Conservation (phyloP, 1,140 invertebrate genomes). For the Drosophila elegans region DNA sequence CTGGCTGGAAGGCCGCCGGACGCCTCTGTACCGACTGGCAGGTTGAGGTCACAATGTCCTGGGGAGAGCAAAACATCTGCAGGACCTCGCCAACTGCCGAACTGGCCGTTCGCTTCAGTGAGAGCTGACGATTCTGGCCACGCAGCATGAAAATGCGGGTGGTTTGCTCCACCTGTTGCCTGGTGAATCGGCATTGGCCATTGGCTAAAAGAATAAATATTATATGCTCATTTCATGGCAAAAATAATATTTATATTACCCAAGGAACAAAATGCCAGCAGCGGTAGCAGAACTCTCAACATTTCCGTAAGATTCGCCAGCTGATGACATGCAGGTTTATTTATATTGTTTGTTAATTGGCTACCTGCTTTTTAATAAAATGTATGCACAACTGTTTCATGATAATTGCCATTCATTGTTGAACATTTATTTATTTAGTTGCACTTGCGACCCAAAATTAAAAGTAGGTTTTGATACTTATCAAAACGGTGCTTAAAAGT, state of each 20-base stretch:
- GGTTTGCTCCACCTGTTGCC: constrained; percentile 26
- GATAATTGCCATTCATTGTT: constrained; percentile 13
- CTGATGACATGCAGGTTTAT: constrained; percentile 4
- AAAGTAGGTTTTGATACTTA: not conserved
- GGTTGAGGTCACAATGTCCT: constrained; percentile 5
- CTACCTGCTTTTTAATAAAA: not conserved
- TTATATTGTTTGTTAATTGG: constrained; percentile 22
- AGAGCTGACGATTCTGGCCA: constrained; percentile 1
- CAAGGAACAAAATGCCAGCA: constrained; percentile 34
- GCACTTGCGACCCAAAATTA: not conserved
- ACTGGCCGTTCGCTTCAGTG: constrained; percentile 18
- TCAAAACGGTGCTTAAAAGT: too few relatives aligned
- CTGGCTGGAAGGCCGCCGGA: not conserved
- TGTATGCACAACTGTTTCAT: constrained; percentile 40
- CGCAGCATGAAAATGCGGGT: constrained; percentile 28
- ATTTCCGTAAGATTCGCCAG: constrained; percentile 5
- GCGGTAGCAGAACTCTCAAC: constrained; percentile 12
- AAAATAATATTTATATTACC: constrained; percentile 10
- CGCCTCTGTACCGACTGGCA: constrained; percentile 1
- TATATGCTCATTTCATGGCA: too few relatives aligned
- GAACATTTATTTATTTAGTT: not conserved
- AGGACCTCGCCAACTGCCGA: constrained; percentile 15
- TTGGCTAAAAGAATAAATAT: not conserved
- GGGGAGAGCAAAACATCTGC: constrained; percentile 33
- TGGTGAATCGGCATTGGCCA: constrained; percentile 35